Conservation (phyloP, 2,888 invertebrate species). For the Tiphia femorata region DNA sequence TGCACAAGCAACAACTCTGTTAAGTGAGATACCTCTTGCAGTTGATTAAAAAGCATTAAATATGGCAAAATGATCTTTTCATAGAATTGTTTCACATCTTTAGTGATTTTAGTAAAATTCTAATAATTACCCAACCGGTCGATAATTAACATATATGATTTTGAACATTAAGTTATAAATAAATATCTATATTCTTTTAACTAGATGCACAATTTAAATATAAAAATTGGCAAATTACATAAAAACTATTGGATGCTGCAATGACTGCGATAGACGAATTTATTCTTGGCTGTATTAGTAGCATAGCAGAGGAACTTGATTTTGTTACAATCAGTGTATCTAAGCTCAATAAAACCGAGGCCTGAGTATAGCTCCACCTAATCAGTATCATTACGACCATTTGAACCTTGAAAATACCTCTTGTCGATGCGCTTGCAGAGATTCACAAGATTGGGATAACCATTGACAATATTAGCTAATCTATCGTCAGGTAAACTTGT, state of each 20-base stretch:
- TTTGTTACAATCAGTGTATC: constrained; percentile 45
- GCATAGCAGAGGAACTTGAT: constrained; percentile 58
- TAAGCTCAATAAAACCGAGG: constrained; percentile 57
- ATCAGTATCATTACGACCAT: too few relatives aligned
- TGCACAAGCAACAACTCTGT: too few relatives aligned
- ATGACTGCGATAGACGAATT: constrained; percentile 22
- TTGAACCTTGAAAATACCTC: constrained; percentile 77
- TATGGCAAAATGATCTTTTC: too few relatives aligned
- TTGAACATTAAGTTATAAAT: background rate
- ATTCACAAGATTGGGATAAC: constrained; percentile 82
- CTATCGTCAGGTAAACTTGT: constrained; percentile 87
- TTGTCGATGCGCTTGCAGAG: constrained; percentile 88
- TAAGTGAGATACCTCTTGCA: constrained; percentile 6
- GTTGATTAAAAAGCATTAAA: background rate
- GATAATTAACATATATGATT: too few relatives aligned
- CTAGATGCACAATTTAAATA: background rate
- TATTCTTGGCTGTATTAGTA: constrained; percentile 28
- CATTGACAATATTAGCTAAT: constrained; percentile 84
- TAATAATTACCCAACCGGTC: too few relatives aligned
- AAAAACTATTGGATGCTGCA: constrained; percentile 49
- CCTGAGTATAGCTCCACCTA: constrained; percentile 58
- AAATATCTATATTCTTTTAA: background rate
- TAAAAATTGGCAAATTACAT: background rate
- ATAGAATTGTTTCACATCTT: too few relatives aligned
- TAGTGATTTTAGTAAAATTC: too few relatives aligned